Conservation (phyloP, 2,797 vertebrate genomes). For the Clarias fuscus region DNA sequence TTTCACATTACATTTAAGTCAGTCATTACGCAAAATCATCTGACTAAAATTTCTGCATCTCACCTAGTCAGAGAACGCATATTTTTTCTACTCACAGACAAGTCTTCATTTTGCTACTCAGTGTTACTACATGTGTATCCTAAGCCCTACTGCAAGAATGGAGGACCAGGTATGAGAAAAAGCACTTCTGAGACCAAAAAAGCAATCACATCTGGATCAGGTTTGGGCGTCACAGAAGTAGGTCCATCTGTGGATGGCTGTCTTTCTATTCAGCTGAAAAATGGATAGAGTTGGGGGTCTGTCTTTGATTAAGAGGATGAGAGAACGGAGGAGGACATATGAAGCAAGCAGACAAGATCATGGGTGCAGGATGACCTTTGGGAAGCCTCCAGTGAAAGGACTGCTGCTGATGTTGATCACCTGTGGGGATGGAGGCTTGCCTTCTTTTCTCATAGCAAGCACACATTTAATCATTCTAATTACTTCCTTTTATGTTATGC, state of each 20-base stretch:
- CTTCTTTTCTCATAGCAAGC: constrained; percentile 22
- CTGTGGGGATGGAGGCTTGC: not conserved
- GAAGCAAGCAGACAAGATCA: constrained; percentile 22
- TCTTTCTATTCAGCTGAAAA: constrained; percentile 32
- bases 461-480: not conserved
- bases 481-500: not conserved
- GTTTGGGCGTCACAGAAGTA: constrained; percentile 19
- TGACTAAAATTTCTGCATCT: not conserved
- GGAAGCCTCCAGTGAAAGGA: not conserved
- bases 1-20: too few relatives aligned
- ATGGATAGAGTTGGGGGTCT: not conserved
- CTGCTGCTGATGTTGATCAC: constrained; percentile 21
- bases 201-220: constrained; percentile 40
- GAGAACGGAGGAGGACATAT: not conserved
- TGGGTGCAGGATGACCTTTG: constrained; percentile 20
- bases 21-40: not conserved
- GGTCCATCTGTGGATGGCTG: constrained; percentile 5
- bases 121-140: not conserved
- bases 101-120: not conserved
- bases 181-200: constrained; percentile 31
- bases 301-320: constrained; percentile 34
- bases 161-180: constrained; percentile 65
- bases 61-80: not conserved
- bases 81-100: not conserved
- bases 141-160: not conserved